phyloP scores from a whole-genome alignment of 2,797 vertebrate species.

The Gymnothorax reevesii region DNA sequence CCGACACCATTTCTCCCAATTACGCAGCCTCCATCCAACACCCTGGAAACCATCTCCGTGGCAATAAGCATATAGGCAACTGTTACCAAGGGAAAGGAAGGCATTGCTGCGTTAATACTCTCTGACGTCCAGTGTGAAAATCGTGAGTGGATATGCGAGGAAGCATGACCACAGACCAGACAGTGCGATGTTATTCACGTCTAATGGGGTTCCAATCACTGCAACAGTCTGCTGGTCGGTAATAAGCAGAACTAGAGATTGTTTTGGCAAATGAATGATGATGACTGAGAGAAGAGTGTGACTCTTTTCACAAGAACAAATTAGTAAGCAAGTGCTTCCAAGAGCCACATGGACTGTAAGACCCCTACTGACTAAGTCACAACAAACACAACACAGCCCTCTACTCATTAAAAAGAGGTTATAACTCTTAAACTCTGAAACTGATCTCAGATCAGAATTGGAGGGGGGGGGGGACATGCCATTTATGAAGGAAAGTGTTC shows the following conservation, averaged over 20 bases:
- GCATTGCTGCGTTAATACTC: slow-evolving; percentile 36
- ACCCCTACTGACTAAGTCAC: not conserved
- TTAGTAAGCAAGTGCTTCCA: not conserved
- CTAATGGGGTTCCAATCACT: not conserved
- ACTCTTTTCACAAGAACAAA: slow-evolving; percentile 11
- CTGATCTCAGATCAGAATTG: not conserved
- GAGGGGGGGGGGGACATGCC: not conserved
- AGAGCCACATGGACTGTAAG: not conserved
- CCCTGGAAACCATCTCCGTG: slow-evolving; percentile 70
- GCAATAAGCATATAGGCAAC: slow-evolving; percentile 63
- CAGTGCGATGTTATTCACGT: not conserved
- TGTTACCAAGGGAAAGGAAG: slow-evolving; percentile 58
- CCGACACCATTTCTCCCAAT: slow-evolving; percentile 57
- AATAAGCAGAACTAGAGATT: not conserved
- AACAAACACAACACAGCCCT: not conserved
- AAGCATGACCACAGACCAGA: not conserved
- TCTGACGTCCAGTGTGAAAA: slow-evolving; percentile 29
- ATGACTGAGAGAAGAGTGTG: not conserved
- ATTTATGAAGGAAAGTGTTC: not conserved
- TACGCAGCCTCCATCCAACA: slow-evolving; percentile 62
- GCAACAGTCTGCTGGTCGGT: not conserved
- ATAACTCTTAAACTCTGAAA: not conserved
- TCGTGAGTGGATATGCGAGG: slow-evolving; percentile 5
- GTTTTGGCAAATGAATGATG: not conserved
- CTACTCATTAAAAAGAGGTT: not conserved